phyloP scores from a whole-genome alignment of 2,888 invertebrate species.

The Pecten maximus region DNA sequence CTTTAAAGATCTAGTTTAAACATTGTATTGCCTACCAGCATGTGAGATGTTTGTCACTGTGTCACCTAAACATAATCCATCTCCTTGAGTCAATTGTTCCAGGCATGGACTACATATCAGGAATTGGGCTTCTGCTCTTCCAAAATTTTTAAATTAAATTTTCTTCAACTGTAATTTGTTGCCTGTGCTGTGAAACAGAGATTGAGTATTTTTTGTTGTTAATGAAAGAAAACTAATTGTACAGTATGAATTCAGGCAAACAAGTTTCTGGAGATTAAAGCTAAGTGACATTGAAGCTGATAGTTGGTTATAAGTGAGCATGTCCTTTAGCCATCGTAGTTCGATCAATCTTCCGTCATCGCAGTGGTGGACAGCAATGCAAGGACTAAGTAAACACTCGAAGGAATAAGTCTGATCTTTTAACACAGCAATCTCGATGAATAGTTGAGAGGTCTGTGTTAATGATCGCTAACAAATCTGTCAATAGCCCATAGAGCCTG shows the following conservation, averaged over 20 bases:
- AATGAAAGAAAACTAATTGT: not conserved
- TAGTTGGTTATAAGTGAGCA: not conserved
- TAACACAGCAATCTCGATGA: not conserved
- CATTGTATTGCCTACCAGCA: slow-evolving; percentile 17
- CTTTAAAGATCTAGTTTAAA: slow-evolving; percentile 24
- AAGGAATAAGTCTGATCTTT: not conserved
- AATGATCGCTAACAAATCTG: too few species aligned
- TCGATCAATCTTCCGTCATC: not conserved
- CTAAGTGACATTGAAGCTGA: not conserved
- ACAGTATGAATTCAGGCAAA: not conserved
- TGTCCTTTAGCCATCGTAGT: not conserved
- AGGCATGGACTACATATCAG: not conserved
- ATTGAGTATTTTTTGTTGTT: not conserved
- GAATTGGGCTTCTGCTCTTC: not conserved
- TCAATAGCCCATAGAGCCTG: not conserved
- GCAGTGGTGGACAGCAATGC: not conserved
- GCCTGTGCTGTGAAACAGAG: not conserved
- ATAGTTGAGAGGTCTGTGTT: too few species aligned
- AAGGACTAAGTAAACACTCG: not conserved
- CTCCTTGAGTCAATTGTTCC: not conserved
- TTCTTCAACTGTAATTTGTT: not conserved
- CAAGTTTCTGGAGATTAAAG: not conserved
- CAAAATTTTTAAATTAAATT: not conserved
- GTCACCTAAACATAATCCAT: not conserved
- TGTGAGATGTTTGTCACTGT: not conserved